Evolutionary conservation across 2,113 vertebrate genomes (phyloP).

Genomic region (Psilopogon haemacephalus): DNA sequence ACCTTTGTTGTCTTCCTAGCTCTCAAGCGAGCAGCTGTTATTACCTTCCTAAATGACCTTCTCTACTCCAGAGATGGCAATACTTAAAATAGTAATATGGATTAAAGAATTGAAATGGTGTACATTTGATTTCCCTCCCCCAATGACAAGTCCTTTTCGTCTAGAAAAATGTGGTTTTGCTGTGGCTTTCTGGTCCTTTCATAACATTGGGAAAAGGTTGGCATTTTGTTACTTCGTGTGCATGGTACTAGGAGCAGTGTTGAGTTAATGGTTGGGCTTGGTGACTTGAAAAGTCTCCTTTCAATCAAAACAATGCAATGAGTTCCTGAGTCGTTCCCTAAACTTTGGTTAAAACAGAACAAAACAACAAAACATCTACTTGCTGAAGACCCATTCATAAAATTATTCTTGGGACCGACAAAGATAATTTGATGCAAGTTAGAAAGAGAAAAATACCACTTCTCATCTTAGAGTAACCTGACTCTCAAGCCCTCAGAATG

Average conservation of each 20-base stretch:
- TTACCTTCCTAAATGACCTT: conserved; percentile 42
- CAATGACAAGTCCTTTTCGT: not conserved
- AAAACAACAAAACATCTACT: not conserved
- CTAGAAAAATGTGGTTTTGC: not conserved
- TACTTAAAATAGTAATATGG: not conserved
- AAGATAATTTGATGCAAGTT: not conserved
- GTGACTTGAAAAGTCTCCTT: too few relatives aligned
- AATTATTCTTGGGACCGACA: not conserved
- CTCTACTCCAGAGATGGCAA: not conserved
- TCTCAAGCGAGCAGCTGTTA: conserved; percentile 59
- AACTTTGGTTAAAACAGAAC: not conserved
- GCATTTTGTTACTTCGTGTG: not conserved
- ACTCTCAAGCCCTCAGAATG: not conserved
- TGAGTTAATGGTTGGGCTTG: too few relatives aligned
- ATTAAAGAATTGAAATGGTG: not conserved
- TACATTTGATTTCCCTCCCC: not conserved
- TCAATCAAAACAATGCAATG: too few relatives aligned
- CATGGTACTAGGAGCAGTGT: too few relatives aligned
- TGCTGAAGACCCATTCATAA: not conserved
- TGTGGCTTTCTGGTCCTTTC: not conserved
- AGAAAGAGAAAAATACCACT: not conserved
- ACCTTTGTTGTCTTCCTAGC: conserved; percentile 16
- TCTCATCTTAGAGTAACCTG: not conserved
- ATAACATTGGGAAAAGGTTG: not conserved
- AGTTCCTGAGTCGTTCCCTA: not conserved